These are phyloP conservation scores for Pseudomyrmex concolor DNA, from an alignment of 1,140 invertebrate genomes.

Conservation along the genomic window DNA sequence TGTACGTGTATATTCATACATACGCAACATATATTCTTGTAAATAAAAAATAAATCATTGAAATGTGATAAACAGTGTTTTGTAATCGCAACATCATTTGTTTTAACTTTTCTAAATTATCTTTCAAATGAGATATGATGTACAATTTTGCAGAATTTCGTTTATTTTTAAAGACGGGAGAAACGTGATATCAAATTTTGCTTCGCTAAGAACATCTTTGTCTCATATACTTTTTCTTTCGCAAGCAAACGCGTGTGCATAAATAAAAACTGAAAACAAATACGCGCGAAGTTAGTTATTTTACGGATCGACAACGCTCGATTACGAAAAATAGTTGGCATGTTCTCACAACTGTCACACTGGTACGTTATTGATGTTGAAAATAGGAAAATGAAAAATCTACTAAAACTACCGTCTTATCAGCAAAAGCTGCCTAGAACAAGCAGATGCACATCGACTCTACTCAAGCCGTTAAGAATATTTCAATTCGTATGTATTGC, in stretches of 20 bases:
- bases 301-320: background rate
- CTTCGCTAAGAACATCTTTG: too few relatives aligned
- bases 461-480: constrained; percentile 74
- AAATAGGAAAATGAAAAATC: background rate
- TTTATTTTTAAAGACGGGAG: too few relatives aligned
- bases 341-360: too few relatives aligned
- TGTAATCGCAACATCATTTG: too few relatives aligned
- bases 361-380: too few relatives aligned
- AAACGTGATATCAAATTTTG: too few relatives aligned
- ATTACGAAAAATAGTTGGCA: background rate
- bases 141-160: too few relatives aligned
- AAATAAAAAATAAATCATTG: background rate
- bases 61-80: too few relatives aligned
- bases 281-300: constrained; percentile 37
- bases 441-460: background rate
- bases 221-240: background rate
- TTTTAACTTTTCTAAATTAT: too few relatives aligned
- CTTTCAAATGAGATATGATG: too few relatives aligned
- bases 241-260: background rate
- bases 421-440: too few relatives aligned
- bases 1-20: background rate
- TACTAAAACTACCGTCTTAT: background rate
- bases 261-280: background rate
- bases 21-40: background rate
- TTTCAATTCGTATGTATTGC: constrained; percentile 74